Percentiles rank a stretch among this genome's conserved stretches.
These are phyloP conservation scores for Sprattus sprattus DNA, from an alignment of 2,113 vertebrate species.

Conservation along the genomic window DNA sequence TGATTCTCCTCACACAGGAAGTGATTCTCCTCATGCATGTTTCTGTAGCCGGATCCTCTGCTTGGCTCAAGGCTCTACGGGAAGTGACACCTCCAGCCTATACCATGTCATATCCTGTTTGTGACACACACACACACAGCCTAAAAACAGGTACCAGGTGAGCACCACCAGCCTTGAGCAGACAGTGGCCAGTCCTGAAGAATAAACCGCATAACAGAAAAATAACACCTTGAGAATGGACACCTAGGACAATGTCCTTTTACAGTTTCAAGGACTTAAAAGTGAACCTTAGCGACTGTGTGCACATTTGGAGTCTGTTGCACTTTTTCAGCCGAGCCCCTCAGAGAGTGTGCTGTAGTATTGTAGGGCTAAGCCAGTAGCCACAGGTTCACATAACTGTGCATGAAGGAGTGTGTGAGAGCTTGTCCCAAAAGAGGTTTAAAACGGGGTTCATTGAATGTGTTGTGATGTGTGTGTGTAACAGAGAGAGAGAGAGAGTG, in stretches of 20 bases:
- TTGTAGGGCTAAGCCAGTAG: neutral
- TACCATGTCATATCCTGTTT: neutral
- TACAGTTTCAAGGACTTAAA: neutral
- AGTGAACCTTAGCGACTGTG: neutral
- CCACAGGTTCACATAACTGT: neutral
- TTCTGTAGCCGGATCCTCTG: no score
- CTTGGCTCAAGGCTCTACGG: neutral
- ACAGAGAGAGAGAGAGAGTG: no score
- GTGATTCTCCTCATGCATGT: neutral
- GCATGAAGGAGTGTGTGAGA: neutral
- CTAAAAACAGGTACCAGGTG: slow-evolving; percentile 1
- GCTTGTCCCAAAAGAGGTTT: slow-evolving; percentile 28
- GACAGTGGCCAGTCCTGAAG: neutral
- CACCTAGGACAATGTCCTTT: neutral
- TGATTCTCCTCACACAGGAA: neutral
- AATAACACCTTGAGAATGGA: neutral
- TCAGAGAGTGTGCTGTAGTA: neutral
- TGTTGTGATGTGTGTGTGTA: slow-evolving; percentile 32
- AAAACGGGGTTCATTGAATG: slow-evolving; percentile 50
- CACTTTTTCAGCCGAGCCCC: neutral
- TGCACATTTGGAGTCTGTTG: neutral
- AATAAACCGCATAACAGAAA: neutral
- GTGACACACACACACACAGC: neutral
- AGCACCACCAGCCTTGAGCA: slow-evolving; percentile 12
- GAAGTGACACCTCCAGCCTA: neutral